Evolutionary conservation across 2,113 vertebrate genomes (phyloP), one percentile per base, ranked within the genome.

Genomic region (Pyrgilauda ruficollis): DNA sequence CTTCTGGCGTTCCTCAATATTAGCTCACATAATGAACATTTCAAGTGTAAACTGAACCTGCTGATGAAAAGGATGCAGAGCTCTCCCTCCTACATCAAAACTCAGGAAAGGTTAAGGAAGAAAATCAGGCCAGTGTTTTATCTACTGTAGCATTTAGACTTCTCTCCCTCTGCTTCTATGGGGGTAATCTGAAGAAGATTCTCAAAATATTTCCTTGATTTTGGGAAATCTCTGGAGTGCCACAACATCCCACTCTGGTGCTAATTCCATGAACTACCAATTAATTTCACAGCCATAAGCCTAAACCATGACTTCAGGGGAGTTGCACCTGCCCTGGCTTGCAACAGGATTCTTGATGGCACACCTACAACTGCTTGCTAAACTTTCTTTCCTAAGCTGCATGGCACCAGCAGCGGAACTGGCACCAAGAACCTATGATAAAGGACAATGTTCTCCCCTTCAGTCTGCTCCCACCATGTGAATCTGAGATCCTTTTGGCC

Each of bases 381-480:
- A 70, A 87, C 76, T 69, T 70, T 68, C 21, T 84, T 87, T 87
- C 58, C 46, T 61, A 58, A 87, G 15, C 20, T 46, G 6, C 37
- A 28, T 8, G 9, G 75, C 41, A 83, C 30, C 41, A 59, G 20
- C 20, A 33, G 22, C 19, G 8, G 50, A 11, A 35, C 52, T 24
- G 50, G 37, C n/a, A 76, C 28, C 49, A 84, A 67, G 63, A 67
- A 43, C 0, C 1, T 13, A 24, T 4, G 33, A 69, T 31, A 62
- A 2, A 74, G 30, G 35, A 19, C 61, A 87, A 9, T 9, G 22
- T 19, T 81, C 33, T 74, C 73, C 43, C 44, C 43, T 64, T 79
- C 2, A 7, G 77, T 73, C 64, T 56, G 73, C 41, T 90, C 39
- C 87, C 0, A 1, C 15, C 3, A 0, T 0, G 1, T n/a, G 31